Base-by-base conservation (phyloP, 1,140 invertebrate genomes). In the Zaprionus davidi region DNA sequence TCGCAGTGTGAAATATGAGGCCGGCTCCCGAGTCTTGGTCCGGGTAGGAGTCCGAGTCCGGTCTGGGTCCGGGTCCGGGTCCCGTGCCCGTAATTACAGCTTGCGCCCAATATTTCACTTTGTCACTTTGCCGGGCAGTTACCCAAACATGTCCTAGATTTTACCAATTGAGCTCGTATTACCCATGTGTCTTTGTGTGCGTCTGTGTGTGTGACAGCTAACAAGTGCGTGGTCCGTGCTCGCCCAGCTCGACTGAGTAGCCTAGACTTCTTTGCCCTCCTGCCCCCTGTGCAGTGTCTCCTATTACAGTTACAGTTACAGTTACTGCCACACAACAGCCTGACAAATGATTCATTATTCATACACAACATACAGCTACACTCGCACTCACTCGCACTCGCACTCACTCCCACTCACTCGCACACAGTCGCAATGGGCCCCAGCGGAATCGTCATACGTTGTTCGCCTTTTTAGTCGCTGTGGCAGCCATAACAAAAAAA, bases 281-380 rank as follows among this genome's bases (percentile, higher is more conserved):
- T 76, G 77, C 77, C 73, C 73, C 75, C 60, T 70, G 71, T 87
- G 78, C 74, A 79, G 34, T 72, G 78, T 78, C 84, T 87, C 65
- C 63, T 71, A 73, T 81, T 83, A 75, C 82, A 57, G 69, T 44
- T 44, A 68, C 66, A 68, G 51, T 26, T 46, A 57, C 59, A 5
- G 46, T 24, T 20, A 24, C 46, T 51, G 44, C 74, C 64, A 66
- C 36, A 76, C 63, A 84, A 81, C 65, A 76, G 69, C 63, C 81
- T 70, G 78, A 76, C 85, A 88, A 88, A 88, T 88, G 85, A 88
- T 88, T 84, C 81, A 88, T 88, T 88, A 88, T 88, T 90, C 84
- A 88, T 88, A 88, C 51, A 78, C 55, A 78, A 58, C 51, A 38
- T 31, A 66, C 55, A 71, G 34, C 12, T 38, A 69, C 66, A 63